Evolutionary conservation across 2,113 vertebrate species (phyloP).

Genomic region (Sylvicapra grimmia): DNA sequence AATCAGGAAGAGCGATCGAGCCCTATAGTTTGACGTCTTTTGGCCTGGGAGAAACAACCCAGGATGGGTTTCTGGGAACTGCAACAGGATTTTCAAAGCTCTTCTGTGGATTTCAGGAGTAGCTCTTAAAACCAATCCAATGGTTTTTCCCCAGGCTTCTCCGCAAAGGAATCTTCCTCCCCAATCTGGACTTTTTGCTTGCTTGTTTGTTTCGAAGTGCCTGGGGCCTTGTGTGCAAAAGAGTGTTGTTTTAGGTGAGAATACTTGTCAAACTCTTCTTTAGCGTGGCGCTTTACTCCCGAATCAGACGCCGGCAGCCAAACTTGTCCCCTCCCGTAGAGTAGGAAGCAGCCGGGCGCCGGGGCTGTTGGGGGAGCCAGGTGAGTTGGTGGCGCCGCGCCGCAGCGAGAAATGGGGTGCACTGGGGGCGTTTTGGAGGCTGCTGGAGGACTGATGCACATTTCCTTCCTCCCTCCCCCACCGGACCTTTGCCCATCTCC

Average conservation of each 20-base stretch:
- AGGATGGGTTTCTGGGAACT: constrained; percentile 6
- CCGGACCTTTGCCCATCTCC: constrained; percentile 26
- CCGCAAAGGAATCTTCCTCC: constrained; percentile 27
- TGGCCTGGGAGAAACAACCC: constrained; percentile 7
- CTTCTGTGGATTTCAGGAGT: not conserved
- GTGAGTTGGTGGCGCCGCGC: constrained; percentile 49
- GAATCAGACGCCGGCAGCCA: constrained; percentile 58
- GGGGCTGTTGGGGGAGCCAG: constrained; percentile 61
- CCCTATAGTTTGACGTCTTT: constrained; percentile 31
- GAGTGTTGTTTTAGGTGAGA: constrained; percentile 57
- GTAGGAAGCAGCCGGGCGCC: constrained; percentile 64
- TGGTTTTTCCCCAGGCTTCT: constrained; percentile 29
- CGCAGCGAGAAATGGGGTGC: constrained; percentile 35
- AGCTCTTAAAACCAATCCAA: constrained; percentile 32
- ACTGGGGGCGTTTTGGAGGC: constrained; percentile 34
- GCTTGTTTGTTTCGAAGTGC: constrained; percentile 18
- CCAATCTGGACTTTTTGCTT: constrained; percentile 38
- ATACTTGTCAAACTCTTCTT: constrained; percentile 59
- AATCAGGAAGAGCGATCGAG: not conserved
- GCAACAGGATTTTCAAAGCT: constrained; percentile 42
- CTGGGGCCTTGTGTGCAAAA: constrained; percentile 40
- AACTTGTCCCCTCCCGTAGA: constrained; percentile 55
- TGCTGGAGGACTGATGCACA: constrained; percentile 55
- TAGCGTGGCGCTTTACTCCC: constrained; percentile 54
- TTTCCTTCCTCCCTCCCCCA: constrained; percentile 38